Conservation (phyloP, 2,888 invertebrate genomes). For the Nebria salina region DNA sequence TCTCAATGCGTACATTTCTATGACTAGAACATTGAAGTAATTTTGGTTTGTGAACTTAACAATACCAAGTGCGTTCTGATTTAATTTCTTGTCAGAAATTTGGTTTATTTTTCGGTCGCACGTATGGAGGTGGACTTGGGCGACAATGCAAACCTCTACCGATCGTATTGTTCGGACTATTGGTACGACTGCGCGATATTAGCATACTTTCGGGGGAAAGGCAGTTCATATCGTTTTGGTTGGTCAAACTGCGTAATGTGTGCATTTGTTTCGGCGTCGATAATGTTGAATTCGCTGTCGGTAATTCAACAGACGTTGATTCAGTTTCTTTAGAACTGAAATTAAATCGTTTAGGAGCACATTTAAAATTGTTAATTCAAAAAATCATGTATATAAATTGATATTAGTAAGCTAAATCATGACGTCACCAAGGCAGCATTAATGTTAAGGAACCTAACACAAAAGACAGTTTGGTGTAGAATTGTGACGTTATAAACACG, state of each 20-base stretch:
- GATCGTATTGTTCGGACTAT: constrained; percentile 60
- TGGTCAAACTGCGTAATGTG: constrained; percentile 69
- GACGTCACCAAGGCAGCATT: too few relatives aligned
- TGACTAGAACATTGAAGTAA: not conserved
- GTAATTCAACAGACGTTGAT: constrained; percentile 58
- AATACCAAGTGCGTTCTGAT: constrained; percentile 67
- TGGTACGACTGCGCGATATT: constrained; percentile 55
- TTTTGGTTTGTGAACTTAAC: constrained; percentile 55
- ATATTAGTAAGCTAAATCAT: too few relatives aligned
- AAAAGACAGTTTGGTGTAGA: too few relatives aligned
- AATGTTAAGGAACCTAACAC: too few relatives aligned
- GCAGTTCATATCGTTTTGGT: constrained; percentile 54
- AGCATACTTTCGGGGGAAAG: constrained; percentile 57
- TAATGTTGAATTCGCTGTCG: constrained; percentile 32
- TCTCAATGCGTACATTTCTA: too few relatives aligned
- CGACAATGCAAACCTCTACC: constrained; percentile 61
- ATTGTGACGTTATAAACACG: too few relatives aligned
- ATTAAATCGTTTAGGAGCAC: not conserved
- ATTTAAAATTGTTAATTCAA: not conserved
- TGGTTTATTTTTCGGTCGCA: constrained; percentile 65
- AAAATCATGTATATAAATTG: not conserved
- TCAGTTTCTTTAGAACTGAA: constrained; percentile 47
- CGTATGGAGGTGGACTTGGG: constrained; percentile 70
- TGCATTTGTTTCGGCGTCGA: constrained; percentile 60
- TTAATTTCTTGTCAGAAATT: constrained; percentile 67